phyloP scores from a whole-genome alignment of 2,113 vertebrate genomes.

The Pungitius pungitius region DNA sequence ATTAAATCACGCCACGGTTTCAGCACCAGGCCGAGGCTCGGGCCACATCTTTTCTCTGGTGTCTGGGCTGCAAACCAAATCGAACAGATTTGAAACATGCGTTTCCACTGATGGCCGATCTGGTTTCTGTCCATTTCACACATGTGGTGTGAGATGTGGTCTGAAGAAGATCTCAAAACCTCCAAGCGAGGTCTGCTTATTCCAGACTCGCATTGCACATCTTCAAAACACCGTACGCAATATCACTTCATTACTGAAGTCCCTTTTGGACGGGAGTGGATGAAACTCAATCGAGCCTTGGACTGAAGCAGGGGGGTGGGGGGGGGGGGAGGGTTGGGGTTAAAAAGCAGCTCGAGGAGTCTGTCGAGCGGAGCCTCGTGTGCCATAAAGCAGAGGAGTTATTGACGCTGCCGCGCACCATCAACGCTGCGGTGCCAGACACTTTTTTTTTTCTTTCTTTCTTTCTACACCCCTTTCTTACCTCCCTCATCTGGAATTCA shows the following conservation, averaged over 20 bases:
- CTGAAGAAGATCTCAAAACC: background rate
- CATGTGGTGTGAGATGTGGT: background rate
- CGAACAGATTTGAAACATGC: background rate
- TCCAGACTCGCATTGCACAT: background rate
- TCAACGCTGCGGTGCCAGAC: conserved; percentile 90
- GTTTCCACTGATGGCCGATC: background rate
- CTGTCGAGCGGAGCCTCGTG: conserved; percentile 74
- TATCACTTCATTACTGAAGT: conserved; percentile 15
- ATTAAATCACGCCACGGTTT: conserved; percentile 17
- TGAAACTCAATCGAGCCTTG: conserved; percentile 5
- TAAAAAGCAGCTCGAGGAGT: conserved; percentile 78
- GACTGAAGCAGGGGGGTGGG: background rate
- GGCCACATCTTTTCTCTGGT: background rate
- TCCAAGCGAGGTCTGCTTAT: background rate
- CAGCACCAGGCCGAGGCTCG: background rate
- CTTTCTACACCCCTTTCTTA: conserved; percentile 65
- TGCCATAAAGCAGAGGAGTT: conserved; percentile 88
- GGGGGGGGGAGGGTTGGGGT: conserved; percentile 34
- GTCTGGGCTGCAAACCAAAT: conserved; percentile 13
- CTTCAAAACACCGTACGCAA: background rate
- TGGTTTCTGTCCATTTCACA: background rate
- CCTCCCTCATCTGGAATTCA: conserved; percentile 94
- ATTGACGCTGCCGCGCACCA: conserved; percentile 87
- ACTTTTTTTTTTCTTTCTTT: conserved; percentile 78
- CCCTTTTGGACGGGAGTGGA: conserved; percentile 1